Percentiles rank a stretch among this genome's conserved stretches.
Evolutionary conservation across 2,888 invertebrate species (phyloP).

Genomic region (Trachelus troglodyta): DNA sequence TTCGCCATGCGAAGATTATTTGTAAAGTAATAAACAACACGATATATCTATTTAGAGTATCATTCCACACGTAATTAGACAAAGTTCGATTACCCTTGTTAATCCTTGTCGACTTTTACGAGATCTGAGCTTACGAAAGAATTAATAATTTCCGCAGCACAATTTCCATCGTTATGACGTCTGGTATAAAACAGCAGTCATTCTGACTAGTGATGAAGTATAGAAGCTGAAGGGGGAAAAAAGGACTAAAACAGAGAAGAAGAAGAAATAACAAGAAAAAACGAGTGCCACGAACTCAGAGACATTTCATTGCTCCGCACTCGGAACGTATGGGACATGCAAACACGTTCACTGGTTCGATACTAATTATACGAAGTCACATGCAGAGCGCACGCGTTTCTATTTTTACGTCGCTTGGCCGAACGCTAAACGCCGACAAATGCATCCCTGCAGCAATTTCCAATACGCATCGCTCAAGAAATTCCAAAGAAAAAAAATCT

Average conservation of each 20-base stretch:
- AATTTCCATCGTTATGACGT: constrained; percentile 10
- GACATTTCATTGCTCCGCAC: constrained; percentile 37
- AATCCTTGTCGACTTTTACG: constrained; percentile 11
- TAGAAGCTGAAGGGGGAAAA: not conserved
- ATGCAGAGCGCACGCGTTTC: constrained; percentile 62
- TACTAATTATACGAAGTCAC: constrained; percentile 64
- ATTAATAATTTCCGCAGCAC: not conserved
- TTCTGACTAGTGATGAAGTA: not conserved
- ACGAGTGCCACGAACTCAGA: constrained; percentile 11
- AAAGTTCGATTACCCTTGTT: constrained; percentile 4
- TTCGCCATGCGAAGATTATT: not conserved
- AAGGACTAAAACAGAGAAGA: constrained; percentile 4
- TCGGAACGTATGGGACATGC: constrained; percentile 47
- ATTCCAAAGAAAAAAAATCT: not conserved
- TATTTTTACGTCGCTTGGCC: constrained; percentile 62
- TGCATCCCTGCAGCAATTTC: constrained; percentile 17
- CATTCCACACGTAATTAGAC: not conserved
- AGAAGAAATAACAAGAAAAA: not conserved
- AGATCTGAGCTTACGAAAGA: not conserved
- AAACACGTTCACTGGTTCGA: constrained; percentile 46
- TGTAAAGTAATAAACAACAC: not conserved
- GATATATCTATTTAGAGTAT: not conserved
- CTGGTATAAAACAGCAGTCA: constrained; percentile 7
- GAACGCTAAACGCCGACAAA: constrained; percentile 54
- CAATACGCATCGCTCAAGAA: not conserved